These are phyloP conservation scores for Pipa parva DNA, from an alignment of 2,113 vertebrate genomes.

Conservation along the genomic window DNA sequence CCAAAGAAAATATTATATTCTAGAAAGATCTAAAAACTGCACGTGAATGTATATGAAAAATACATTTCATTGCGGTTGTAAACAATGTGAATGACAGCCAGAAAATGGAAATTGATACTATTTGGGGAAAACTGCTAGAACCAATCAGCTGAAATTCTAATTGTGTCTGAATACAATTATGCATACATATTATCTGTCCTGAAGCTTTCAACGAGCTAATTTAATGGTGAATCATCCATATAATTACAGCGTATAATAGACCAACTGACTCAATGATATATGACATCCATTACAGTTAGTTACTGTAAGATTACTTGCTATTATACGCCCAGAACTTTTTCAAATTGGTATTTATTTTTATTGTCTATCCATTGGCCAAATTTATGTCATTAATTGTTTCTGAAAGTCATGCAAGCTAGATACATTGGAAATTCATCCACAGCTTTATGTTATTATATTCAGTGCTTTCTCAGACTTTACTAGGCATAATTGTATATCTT, in stretches of 20 bases:
- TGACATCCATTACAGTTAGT: conserved; percentile 9
- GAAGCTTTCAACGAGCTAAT: conserved; percentile 17
- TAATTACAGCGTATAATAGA: conserved; percentile 13
- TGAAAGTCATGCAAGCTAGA: not conserved
- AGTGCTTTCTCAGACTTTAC: no score
- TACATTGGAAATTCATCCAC: no score
- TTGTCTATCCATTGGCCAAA: no score
- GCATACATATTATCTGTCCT: not conserved
- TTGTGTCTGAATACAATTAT: conserved; percentile 26
- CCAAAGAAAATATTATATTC: no score
- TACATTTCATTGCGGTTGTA: not conserved
- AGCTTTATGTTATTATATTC: no score
- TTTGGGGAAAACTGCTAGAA: conserved; percentile 19
- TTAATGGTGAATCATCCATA: conserved; percentile 26
- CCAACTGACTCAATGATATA: conserved; percentile 1
- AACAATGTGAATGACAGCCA: conserved; percentile 30
- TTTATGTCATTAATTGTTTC: no score
- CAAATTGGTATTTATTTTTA: no score
- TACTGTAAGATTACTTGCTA: not conserved
- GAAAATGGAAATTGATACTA: conserved; percentile 28
- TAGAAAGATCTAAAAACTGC: no score
- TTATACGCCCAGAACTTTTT: not conserved
- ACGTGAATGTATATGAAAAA: no score
- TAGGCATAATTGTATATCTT: no score
- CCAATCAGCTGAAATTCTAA: conserved; percentile 25